Evolutionary conservation across 2,797 vertebrate genomes (phyloP), one percentile per base, ranked within the genome.

Genomic region (Heteromormyrus szaboi): DNA sequence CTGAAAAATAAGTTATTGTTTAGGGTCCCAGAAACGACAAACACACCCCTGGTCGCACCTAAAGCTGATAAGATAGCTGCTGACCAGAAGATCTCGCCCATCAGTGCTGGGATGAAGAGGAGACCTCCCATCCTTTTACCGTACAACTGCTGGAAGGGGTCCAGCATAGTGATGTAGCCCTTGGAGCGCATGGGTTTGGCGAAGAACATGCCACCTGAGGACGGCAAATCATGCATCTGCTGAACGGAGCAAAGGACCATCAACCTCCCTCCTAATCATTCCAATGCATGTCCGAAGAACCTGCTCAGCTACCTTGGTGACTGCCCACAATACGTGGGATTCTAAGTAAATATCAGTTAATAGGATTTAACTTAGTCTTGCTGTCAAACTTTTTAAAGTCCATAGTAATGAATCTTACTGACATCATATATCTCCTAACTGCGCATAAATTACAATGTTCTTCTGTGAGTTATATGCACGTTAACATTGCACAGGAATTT

Each of bases 81-180:
- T 62, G 98, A 99, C 98, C 98, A 99, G 95, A 99, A 99, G 94
- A 99, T 99, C 92, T 99, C 98, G 89, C 98, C 98, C 97, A 99
- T 98, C 88, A 99, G 94, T 0, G 98, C 98, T 0, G 98, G 98
- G 89, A 99, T 97, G 92, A 99, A 99, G 17, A 99, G 95, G 79
- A 99, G 94, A 0, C 98, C 98, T 0, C 98, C 98, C 98, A 99
- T 99, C 88, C 98, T 96, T 93, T 98, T 97, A 17, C 98, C 98
- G 84, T 99, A 99, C 53, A 98, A 92, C 92, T 98, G 97, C 93
- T 99, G 98, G 94, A 99, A 99, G 2, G 98, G 98, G 91, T 99
- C 98, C 89, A 99, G 90, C 98, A 99, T 99, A 87, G 98, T 99
- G 94, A 99, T 97, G 4, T 99, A 99, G 1, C 98, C 98, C 89